phyloP scores from a whole-genome alignment of 2,888 invertebrate species.

The Luperina testacea region DNA sequence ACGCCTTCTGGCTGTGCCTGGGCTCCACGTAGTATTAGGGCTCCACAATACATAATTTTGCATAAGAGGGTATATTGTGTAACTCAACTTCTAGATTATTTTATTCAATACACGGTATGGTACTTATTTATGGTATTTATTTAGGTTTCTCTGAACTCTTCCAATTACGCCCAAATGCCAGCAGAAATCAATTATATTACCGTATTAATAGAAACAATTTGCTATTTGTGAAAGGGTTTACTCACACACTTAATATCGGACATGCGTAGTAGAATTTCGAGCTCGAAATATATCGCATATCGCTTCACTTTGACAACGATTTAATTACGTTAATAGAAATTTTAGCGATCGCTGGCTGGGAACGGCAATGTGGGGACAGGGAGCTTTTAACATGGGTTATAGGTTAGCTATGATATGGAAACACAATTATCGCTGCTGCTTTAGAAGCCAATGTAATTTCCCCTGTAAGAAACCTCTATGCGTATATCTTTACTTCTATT shows the following conservation, averaged over 20 bases:
- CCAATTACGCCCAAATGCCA: background rate
- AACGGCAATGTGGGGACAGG: constrained; percentile 13
- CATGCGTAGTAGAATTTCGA: constrained; percentile 3
- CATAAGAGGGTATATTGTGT: background rate
- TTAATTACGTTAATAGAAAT: constrained; percentile 63
- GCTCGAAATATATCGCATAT: constrained; percentile 28
- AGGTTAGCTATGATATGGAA: constrained; percentile 20
- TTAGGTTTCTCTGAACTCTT: background rate
- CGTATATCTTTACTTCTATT: too few species aligned
- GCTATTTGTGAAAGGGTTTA: background rate
- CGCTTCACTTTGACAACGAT: constrained; percentile 39
- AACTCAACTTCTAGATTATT: background rate
- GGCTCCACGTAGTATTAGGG: background rate
- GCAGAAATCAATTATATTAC: background rate
- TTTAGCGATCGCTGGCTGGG: constrained; percentile 39
- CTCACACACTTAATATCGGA: background rate
- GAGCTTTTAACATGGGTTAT: constrained; percentile 45
- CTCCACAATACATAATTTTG: background rate
- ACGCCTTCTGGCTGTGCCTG: background rate
- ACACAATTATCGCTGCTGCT: constrained; percentile 23
- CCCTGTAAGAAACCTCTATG: background rate
- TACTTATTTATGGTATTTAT: constrained; percentile 13
- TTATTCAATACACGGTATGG: background rate
- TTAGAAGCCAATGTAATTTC: background rate
- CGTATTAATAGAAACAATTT: background rate